Evolutionary conservation across 2,888 invertebrate species (phyloP), one percentile per base, ranked within the genome.

Genomic region (Dolichopus griseipennis): DNA sequence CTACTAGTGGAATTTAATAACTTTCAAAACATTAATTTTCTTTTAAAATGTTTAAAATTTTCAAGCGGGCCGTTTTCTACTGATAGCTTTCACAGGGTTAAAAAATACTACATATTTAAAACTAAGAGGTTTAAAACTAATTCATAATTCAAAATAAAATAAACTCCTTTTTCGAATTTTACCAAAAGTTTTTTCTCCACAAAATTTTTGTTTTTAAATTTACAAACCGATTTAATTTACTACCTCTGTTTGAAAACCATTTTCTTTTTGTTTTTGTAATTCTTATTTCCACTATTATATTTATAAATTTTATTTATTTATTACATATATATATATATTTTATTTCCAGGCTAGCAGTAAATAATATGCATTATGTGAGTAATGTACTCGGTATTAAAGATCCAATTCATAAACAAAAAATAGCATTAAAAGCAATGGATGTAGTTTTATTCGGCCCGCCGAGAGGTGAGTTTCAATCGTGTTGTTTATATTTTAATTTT

Each of bases 391-490:
- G 97, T 67, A 95, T 99, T 76, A 97, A 96, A 83, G 97, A 98
- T 83, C 94, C 95, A 27, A 97, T 98, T 75, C 97, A 99, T 83
- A 95, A 95, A 78, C 97, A 98, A 84, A 98, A 98, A 83, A 88
- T 97, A 72, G 91, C 95, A 5, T 85, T 99, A 64, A 98, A 99
- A 83, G 98, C 99, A 20, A 97, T 97, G 93, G 99, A 99, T 82
- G 93, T 97, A 66, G 98, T 99, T 27, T 86, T 99, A 43, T 99
- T 99, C 83, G 99, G 99, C 65, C 94, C 96, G 70, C 96, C 97
- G 34, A 95, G 96, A 89, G 93, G 96, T 95, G 87, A 79, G 79
- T 72, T 63, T 15, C 7, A n/a, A 20, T 43, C 27, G 52, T 41
- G 62, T 66, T 27, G 27, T 27, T 27, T 27, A 5, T 5, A 27